Conservation (phyloP, 2,797 vertebrate genomes). For the Hafferia zeledoni region DNA sequence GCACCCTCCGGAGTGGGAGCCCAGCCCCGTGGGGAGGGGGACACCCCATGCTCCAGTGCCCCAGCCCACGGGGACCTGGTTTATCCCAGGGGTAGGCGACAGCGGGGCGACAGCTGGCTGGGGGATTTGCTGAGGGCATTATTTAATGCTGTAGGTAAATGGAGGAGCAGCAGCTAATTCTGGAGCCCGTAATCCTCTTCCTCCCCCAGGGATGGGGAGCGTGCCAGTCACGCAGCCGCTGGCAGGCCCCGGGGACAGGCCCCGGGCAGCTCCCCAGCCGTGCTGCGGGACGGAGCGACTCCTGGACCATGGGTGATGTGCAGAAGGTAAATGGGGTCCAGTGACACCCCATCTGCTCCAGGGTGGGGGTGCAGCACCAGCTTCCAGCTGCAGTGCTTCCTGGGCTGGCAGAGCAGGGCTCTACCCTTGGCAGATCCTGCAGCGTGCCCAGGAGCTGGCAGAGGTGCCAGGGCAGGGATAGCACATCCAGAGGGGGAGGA, state of each 20-base stretch:
- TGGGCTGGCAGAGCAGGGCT: neutral
- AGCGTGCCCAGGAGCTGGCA: neutral
- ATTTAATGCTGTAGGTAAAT: constrained; percentile 80
- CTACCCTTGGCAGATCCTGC: neutral
- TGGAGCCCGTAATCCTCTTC: constrained; percentile 82
- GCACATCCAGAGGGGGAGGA: rapidly evolving
- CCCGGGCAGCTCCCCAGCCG: neutral
- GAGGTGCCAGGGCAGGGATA: neutral
- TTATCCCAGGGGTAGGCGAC: neutral
- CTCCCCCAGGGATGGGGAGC: neutral
- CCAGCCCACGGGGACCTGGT: neutral
- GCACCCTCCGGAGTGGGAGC: rapidly evolving
- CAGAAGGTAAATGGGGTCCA: constrained; percentile 80
- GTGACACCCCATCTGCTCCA: neutral
- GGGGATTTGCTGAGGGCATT: constrained; percentile 89
- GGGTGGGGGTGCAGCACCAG: neutral
- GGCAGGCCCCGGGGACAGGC: neutral
- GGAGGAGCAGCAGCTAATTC: constrained; percentile 85
- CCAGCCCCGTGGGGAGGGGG: neutral
- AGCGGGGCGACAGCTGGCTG: constrained; percentile 82
- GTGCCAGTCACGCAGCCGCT: constrained; percentile 27
- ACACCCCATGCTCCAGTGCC: neutral
- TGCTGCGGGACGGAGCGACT: neutral
- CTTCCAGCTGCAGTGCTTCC: rapidly evolving
- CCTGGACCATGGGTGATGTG: constrained; percentile 84